A percentile compares a stretch with the other conserved stretches of the same genome.
phyloP scores from a whole-genome alignment of 2,888 invertebrate genomes.

The Drosophila subquinaria region DNA sequence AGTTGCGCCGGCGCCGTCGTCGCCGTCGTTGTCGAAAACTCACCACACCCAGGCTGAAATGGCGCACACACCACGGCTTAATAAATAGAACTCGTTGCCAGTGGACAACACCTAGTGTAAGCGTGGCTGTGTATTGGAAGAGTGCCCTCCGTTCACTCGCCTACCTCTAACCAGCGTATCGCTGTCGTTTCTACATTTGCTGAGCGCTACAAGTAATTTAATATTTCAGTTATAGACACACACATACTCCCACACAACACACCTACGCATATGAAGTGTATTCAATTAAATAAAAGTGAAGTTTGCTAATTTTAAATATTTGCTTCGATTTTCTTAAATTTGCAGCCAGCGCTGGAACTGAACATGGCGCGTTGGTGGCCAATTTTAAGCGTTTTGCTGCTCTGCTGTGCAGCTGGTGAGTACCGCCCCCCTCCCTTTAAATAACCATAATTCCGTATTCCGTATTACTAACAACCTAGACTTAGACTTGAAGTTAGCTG shows the following conservation, averaged over 20 bases:
- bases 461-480: slow-evolving; percentile 21
- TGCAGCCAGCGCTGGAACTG: slow-evolving; percentile 69
- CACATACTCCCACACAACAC: slow-evolving; percentile 8
- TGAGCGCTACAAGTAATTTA: slow-evolving; percentile 56
- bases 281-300: slow-evolving; percentile 30
- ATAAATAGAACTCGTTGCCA: slow-evolving; percentile 86
- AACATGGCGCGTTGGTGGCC: slow-evolving; percentile 85
- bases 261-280: slow-evolving; percentile 20
- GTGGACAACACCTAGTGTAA: slow-evolving; percentile 86
- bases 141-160: slow-evolving; percentile 77
- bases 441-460: neutral
- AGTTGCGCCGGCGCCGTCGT: slow-evolving; percentile 51
- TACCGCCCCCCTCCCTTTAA: slow-evolving; percentile 38
- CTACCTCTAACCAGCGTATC: slow-evolving; percentile 41
- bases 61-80: slow-evolving; percentile 83
- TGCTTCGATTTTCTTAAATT: slow-evolving; percentile 50
- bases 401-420: slow-evolving; percentile 84
- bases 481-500: slow-evolving; percentile 24
- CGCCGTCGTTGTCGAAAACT: slow-evolving; percentile 37
- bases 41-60: slow-evolving; percentile 81
- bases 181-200: slow-evolving; percentile 69
- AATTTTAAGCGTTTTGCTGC: slow-evolving; percentile 83
- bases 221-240: slow-evolving; percentile 21
- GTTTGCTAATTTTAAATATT: slow-evolving; percentile 52
- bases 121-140: slow-evolving; percentile 85